Evolutionary conservation across 2,113 vertebrate genomes (phyloP).

Genomic region (Phyllostomus discolor): DNA sequence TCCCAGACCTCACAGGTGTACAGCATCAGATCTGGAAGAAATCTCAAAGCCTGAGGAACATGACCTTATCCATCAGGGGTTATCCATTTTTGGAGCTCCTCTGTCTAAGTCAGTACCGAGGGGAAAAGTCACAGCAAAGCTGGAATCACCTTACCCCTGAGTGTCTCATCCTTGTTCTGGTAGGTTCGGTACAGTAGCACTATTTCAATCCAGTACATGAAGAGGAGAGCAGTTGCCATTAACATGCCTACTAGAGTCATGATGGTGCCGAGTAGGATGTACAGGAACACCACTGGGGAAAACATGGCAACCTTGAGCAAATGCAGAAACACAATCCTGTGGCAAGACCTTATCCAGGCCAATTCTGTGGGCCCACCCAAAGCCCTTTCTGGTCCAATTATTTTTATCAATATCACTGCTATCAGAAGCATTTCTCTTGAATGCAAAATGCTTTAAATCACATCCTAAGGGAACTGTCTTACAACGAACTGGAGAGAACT

Average conservation of each 20-base stretch:
- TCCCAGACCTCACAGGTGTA: background rate
- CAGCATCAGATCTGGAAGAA: background rate
- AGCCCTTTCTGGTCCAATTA: rapidly evolving
- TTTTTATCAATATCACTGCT: background rate
- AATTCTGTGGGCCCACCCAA: rapidly evolving
- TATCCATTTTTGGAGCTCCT: background rate
- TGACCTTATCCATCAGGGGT: no score
- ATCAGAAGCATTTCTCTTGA: background rate
- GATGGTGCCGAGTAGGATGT: constrained; percentile 69
- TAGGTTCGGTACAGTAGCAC: constrained; percentile 84
- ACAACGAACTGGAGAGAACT: background rate
- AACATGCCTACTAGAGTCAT: constrained; percentile 66
- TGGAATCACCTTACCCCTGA: constrained; percentile 79
- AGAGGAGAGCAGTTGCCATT: constrained; percentile 70
- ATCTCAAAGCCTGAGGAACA: background rate
- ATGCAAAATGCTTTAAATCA: background rate
- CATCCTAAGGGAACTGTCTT: rapidly evolving
- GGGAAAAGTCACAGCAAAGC: background rate
- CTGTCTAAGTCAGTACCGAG: background rate
- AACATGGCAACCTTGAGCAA: background rate
- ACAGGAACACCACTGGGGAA: constrained; percentile 69
- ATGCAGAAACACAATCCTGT: background rate
- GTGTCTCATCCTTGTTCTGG: constrained; percentile 68
- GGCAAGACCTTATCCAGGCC: background rate
- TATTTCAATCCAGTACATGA: constrained; percentile 86